Conservation (phyloP, 2,797 vertebrate genomes). For the Typhlichthys eigenmanni region DNA sequence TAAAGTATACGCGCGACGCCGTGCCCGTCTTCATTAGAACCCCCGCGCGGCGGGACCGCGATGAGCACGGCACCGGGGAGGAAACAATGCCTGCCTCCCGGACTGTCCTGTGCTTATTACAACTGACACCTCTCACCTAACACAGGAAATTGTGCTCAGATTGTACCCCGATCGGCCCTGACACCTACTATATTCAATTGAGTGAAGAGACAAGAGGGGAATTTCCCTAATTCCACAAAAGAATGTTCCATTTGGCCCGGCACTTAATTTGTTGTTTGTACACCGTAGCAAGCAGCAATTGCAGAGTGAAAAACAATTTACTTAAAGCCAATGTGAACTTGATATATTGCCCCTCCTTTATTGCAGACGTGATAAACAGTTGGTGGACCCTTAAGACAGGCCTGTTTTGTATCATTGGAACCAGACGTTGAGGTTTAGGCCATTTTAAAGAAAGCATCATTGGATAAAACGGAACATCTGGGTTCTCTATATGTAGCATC, state of each 20-base stretch:
- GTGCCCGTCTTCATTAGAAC: conserved; percentile 96
- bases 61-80: conserved; percentile 67
- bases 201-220: conserved; percentile 56
- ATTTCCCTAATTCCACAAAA: conserved; percentile 80
- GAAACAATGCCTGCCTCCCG: conserved; percentile 78
- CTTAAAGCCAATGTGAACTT: conserved; percentile 60
- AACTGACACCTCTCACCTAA: conserved; percentile 81
- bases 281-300: conserved; percentile 59
- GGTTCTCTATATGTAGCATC: conserved; percentile 51
- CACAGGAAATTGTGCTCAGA: conserved; percentile 78
- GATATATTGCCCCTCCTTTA: conserved; percentile 52
- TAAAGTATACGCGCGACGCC: conserved; percentile 88
- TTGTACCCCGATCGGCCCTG: conserved; percentile 59
- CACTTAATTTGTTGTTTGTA: conserved; percentile 68
- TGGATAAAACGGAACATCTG: conserved; percentile 74
- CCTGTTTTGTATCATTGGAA: conserved; percentile 68
- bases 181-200: conserved; percentile 66
- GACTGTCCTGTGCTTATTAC: conserved; percentile 77
- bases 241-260: conserved; percentile 66
- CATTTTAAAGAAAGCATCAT: conserved; percentile 68
- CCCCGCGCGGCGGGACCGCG: conserved; percentile 81
- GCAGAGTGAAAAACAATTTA: conserved; percentile 71
- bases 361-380: conserved; percentile 51
- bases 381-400: conserved; percentile 55
- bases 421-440: conserved; percentile 63